Evolutionary conservation across 2,113 vertebrate genomes (phyloP), one percentile per base, ranked within the genome.

Genomic region (Gymnobelideus leadbeateri): DNA sequence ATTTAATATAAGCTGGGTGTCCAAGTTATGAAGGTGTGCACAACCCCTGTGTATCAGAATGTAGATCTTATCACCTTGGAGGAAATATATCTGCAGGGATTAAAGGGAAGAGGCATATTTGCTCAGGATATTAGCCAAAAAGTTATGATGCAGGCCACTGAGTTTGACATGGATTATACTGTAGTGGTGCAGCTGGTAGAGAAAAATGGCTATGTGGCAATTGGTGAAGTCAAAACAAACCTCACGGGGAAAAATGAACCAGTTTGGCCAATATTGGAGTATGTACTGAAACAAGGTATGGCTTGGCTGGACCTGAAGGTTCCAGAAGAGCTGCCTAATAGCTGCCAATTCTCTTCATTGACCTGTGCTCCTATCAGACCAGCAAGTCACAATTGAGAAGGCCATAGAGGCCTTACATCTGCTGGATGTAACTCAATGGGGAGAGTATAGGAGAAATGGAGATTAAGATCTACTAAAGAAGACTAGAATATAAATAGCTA

Each of bases 91-190:
- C 99, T 99, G 90, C 98, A 99, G 96, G 99, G 99, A 28, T 97
- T 99, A 91, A 99, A 99, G 96, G 99, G 99, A 94, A 97, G 99
- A 46, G 99, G 99, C 11, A 99, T 99, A 98, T 99, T 99, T 91
- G 99, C 99, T 47, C 99, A 99, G 97, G 99, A 99, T 28, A 99
- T 99, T 91, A 99, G 99, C 98, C 99, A 99, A 97, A 99, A 99
- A 1, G 99, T 99, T 95, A 98, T 99, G 95, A 98, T 99, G 0
- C 98, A 99, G 47, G 99, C 99, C 92, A 99, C 99, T 97, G 99
- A 99, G 98, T 99, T 99, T 28, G 99, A 99, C 98, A 99, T 99
- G 99, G 99, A 99, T 84, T 99, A 99, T 95, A 99, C 99, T 0
- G 99, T 99, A 0, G 99, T 99, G 23, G 95, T 99, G 92, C 99